phyloP scores from a whole-genome alignment of 1,140 invertebrate species.

The Cyphomyrmex costatus region DNA sequence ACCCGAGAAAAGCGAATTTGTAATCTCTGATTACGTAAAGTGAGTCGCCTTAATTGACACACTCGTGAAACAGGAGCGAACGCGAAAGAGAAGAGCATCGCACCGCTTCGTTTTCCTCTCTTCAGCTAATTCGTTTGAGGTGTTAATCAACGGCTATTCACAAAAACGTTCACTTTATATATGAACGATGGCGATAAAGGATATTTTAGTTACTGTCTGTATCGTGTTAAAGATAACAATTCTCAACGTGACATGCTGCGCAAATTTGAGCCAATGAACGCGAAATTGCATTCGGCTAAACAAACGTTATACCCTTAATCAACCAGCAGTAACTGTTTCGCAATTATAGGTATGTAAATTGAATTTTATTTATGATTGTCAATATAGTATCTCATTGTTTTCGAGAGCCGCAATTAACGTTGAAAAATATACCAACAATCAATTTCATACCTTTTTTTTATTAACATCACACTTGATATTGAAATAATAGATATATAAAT shows the following conservation, averaged over 20 bases:
- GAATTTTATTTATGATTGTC: constrained; percentile 1
- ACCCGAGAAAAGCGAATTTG: constrained; percentile 41
- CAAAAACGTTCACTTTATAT: not conserved
- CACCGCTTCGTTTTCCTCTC: not conserved
- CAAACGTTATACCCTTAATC: constrained; percentile 42
- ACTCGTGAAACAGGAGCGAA: constrained; percentile 58
- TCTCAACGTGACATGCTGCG: not conserved
- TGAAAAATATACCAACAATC: constrained; percentile 3
- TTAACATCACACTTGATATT: constrained; percentile 2
- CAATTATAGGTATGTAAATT: constrained; percentile 29
- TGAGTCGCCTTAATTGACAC: constrained; percentile 73
- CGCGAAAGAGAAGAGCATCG: not conserved
- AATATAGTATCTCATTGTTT: constrained; percentile 24
- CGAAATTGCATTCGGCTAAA: constrained; percentile 18
- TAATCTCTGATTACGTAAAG: constrained; percentile 55
- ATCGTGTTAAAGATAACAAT: not conserved
- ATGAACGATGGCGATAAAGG: not conserved
- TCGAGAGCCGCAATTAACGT: not conserved
- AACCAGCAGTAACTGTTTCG: not conserved
- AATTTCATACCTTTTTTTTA: not conserved
- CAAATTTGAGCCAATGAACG: not conserved
- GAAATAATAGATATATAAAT: not conserved
- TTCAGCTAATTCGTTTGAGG: constrained; percentile 5
- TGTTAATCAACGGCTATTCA: constrained; percentile 34
- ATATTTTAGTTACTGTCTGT: not conserved